These are phyloP conservation scores for Echeneis naucrates DNA, from an alignment of 2,797 vertebrate genomes.

Conservation along the genomic window DNA sequence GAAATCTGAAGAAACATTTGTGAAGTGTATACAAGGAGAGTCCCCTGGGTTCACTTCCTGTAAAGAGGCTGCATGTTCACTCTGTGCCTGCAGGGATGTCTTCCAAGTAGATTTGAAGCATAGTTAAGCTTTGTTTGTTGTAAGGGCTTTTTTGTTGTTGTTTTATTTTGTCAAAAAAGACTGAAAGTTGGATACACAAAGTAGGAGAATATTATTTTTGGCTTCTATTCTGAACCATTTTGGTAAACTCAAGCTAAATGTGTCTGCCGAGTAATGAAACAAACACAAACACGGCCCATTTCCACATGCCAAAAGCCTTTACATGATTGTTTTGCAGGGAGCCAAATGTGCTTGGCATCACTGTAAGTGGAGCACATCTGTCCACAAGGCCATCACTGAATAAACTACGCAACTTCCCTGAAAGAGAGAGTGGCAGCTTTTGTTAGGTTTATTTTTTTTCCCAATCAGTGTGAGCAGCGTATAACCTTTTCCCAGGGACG, in stretches of 20 bases:
- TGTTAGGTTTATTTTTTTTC: no score
- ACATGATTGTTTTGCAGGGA: constrained; percentile 14
- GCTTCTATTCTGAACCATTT: not conserved
- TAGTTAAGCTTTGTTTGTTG: no score
- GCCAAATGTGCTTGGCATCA: constrained; percentile 19
- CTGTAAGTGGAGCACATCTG: not conserved
- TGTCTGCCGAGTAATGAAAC: not conserved
- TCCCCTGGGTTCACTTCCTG: no score
- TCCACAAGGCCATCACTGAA: constrained; percentile 6
- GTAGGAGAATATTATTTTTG: not conserved
- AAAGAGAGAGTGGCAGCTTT: constrained; percentile 9
- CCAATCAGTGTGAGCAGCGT: not conserved
- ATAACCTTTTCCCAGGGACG: not conserved
- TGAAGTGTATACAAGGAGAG: no score
- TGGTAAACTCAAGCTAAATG: not conserved
- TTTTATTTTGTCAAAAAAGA: no score
- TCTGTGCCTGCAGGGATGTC: no score
- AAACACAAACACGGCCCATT: not conserved
- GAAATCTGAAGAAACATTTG: no score
- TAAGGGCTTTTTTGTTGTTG: not conserved
- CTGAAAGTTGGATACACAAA: not conserved
- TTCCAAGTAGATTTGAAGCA: no score
- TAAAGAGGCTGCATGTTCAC: no score
- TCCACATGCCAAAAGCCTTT: not conserved
- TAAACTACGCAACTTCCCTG: not conserved